Evolutionary conservation across 2,797 vertebrate species (phyloP), one percentile per base, ranked within the genome.

Genomic region (Cirrhinus molitorella): DNA sequence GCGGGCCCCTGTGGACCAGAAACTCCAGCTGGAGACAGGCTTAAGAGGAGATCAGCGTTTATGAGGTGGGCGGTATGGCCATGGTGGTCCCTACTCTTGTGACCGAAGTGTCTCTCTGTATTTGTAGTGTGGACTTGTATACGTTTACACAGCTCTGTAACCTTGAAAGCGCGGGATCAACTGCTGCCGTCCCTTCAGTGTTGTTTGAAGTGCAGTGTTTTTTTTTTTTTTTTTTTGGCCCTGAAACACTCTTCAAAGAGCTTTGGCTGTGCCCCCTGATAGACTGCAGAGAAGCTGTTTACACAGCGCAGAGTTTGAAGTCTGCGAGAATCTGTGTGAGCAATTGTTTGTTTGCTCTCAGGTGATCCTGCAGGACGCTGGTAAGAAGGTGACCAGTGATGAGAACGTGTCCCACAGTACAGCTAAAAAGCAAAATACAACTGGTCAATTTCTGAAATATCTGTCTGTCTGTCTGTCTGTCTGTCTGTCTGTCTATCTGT

Each of bases 111-210:
- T 51, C 53, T 84, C 79, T 47, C 78, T 76, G 49, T 74, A 51
- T 81, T 77, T 76, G 84, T 73, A 67, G 51, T 57, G 65, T 86
- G 79, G 76, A 81, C 84, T 84, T 80, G 79, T 67, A 67, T 84
- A 63, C 68, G 84, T 89, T 89, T 89, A 83, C 84, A 83, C 53
- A 65, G 81, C 86, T 85, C 80, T 85, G 76, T 70, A 86, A 80
- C 81, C 84, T 83, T 81, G 81, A 86, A 74, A 85, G 78, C 61
- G 47, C 19, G 55, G 73, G 84, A 79, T 86, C 28, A 71, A 85
- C 80, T 79, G 86, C 65, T 11, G 40, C 80, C 76, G 84, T 79
- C 68, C 31, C 34, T 55, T 72, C 66, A 66, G 43, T 17, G 51
- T 45, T 82, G 81, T 90, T 88, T 89, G 88, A 85, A 86, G 71